Percentiles rank a stretch among this genome's conserved stretches.
Conservation (phyloP, 23 tunicate species). For the Phallusia fumigata region DNA sequence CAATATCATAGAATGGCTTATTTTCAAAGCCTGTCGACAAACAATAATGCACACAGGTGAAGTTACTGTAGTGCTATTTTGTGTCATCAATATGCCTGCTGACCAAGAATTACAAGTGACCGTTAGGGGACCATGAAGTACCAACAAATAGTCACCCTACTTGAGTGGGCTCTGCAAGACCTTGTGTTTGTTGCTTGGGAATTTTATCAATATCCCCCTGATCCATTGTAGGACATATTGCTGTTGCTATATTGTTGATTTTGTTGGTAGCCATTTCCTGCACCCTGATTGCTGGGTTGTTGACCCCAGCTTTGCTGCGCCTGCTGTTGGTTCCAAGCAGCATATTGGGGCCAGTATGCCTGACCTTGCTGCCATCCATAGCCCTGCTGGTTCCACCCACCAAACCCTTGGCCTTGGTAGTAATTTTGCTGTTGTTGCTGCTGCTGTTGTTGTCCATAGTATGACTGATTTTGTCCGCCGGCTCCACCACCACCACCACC, state of each 20-base stretch:
- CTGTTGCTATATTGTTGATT: conserved; percentile 28
- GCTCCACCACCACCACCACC: conserved; percentile 16
- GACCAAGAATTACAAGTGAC: background rate
- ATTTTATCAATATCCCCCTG: conserved; percentile 4
- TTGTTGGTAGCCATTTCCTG: conserved; percentile 35
- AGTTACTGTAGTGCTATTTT: no score
- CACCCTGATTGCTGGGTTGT: background rate
- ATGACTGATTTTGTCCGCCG: conserved; percentile 30
- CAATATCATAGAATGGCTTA: background rate
- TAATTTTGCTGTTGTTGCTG: conserved; percentile 16
- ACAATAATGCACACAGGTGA: no score
- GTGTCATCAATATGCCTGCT: background rate
- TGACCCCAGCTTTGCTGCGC: conserved; percentile 4
- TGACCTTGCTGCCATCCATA: conserved; percentile 27
- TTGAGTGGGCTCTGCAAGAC: background rate
- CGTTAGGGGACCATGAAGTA: conserved; percentile 2
- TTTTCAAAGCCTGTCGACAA: no score
- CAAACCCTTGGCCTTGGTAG: conserved; percentile 19
- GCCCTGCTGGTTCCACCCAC: conserved; percentile 26
- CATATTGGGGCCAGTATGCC: conserved; percentile 19
- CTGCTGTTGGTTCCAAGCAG: conserved; percentile 19
- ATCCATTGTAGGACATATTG: conserved; percentile 19
- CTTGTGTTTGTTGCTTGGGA: background rate
- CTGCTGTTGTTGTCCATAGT: conserved; percentile 43
- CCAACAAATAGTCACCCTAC: conserved; percentile 14